Evolutionary conservation across 1,140 invertebrate species (phyloP).

Genomic region (Drosophila athabasca): DNA sequence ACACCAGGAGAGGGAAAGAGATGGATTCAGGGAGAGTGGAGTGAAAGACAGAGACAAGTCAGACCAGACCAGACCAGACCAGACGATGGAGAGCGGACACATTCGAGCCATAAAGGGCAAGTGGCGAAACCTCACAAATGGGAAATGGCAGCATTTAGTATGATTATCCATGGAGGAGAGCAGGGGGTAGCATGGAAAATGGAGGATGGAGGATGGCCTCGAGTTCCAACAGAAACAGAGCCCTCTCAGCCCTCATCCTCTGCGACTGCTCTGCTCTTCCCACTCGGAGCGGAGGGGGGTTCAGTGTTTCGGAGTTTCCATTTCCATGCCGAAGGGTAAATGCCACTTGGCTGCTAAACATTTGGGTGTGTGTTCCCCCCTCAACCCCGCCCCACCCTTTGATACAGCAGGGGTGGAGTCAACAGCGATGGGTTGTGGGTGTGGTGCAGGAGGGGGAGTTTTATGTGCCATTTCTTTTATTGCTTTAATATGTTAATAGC

Average conservation of each 20-base stretch:
- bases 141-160: constrained; percentile 83
- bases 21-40: neutral
- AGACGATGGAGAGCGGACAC: constrained; percentile 14
- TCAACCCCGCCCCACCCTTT: constrained; percentile 1
- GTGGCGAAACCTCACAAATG: constrained; percentile 83
- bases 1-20: constrained; percentile 20
- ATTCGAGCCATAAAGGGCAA: constrained; percentile 67
- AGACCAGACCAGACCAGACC: neutral
- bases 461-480: constrained; percentile 82
- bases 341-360: constrained; percentile 71
- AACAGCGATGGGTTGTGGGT: neutral
- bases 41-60: constrained; percentile 8
- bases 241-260: constrained; percentile 13
- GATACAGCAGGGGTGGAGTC: constrained; percentile 18
- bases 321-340: constrained; percentile 59
- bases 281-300: neutral
- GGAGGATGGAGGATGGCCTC: constrained; percentile 13
- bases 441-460: constrained; percentile 22
- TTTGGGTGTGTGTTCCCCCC: constrained; percentile 56
- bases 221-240: constrained; percentile 36
- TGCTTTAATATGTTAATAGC: constrained; percentile 83
- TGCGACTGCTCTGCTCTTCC: neutral
- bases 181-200: neutral
- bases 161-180: constrained; percentile 64
- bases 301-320: constrained; percentile 4